Percentiles rank a stretch among this genome's conserved stretches.
Evolutionary conservation across 1,140 invertebrate species (phyloP).

Genomic region (Bathynomus jamesi): DNA sequence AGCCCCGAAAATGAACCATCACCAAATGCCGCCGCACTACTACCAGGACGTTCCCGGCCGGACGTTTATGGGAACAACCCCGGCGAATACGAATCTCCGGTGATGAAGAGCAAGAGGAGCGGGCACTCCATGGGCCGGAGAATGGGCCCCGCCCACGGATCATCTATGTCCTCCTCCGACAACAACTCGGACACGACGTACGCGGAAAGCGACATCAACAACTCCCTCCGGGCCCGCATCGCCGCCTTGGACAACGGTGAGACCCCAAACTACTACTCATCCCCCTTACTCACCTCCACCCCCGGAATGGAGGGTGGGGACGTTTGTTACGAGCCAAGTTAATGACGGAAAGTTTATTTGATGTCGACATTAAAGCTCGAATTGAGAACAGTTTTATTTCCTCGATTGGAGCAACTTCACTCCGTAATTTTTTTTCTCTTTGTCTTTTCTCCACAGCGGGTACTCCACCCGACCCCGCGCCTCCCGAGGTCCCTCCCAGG

Average conservation of each 20-base stretch:
- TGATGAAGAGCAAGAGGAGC: background rate
- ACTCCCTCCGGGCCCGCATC: constrained; percentile 18
- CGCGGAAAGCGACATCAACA: constrained; percentile 37
- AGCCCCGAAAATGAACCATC: no score
- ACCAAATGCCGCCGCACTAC: background rate
- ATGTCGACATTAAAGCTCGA: no score
- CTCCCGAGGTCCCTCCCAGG: constrained; percentile 61
- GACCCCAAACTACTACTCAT: constrained; percentile 10
- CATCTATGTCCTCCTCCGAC: constrained; percentile 38
- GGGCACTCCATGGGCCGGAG: background rate
- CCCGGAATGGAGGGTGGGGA: no score
- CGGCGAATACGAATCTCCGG: background rate
- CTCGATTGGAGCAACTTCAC: no score
- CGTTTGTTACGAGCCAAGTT: no score
- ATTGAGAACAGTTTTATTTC: no score
- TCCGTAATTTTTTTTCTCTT: background rate
- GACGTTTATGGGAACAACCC: background rate
- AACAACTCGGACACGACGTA: constrained; percentile 40
- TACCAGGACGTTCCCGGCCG: background rate
- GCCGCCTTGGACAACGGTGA: constrained; percentile 30
- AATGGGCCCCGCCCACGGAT: background rate
- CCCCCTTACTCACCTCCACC: constrained; percentile 12
- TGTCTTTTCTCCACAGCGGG: constrained; percentile 43
- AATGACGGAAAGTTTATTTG: no score
- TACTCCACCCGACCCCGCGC: constrained; percentile 64